Conservation (phyloP, 2,888 invertebrate genomes). For the Pterostichus madidus region DNA sequence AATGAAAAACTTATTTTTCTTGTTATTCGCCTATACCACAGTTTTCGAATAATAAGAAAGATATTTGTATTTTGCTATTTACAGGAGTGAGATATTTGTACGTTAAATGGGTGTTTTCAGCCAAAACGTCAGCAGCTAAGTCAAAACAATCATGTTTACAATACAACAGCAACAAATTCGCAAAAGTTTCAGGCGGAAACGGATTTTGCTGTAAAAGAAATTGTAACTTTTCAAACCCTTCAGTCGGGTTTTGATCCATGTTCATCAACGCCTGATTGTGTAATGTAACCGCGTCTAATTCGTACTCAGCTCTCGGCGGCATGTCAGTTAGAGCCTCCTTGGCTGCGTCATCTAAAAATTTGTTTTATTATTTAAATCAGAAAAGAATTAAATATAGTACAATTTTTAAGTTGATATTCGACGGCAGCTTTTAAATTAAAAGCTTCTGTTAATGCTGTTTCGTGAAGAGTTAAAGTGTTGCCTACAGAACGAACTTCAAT, state of each 20-base stretch:
- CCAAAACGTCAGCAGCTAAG: slow-evolving; percentile 97
- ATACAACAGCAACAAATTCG: slow-evolving; percentile 95
- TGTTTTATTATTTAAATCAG: slow-evolving; percentile 1
- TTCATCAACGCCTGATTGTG: slow-evolving; percentile 96
- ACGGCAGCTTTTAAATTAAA: slow-evolving; percentile 99
- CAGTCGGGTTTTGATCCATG: slow-evolving; percentile 92
- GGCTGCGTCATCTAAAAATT: slow-evolving; percentile 85
- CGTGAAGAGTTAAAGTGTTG: slow-evolving; percentile 94
- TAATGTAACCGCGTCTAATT: slow-evolving; percentile 97
- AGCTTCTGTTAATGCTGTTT: slow-evolving; percentile 98
- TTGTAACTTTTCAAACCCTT: slow-evolving; percentile 96
- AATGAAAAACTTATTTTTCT: no score
- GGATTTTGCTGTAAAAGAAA: slow-evolving; percentile 97
- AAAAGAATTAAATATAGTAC: slow-evolving; percentile 75
- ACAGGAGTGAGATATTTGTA: slow-evolving; percentile 95
- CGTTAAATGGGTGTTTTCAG: slow-evolving; percentile 97
- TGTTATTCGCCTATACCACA: no score
- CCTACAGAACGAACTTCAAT: slow-evolving; percentile 97
- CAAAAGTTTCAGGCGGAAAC: slow-evolving; percentile 98
- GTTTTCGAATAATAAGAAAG: no score
- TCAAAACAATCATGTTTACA: slow-evolving; percentile 99
- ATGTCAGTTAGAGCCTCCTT: slow-evolving; percentile 92
- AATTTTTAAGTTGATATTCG: slow-evolving; percentile 94
- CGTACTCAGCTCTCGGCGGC: slow-evolving; percentile 97
- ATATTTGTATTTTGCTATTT: slow-evolving; percentile 72